Base-by-base conservation (phyloP, 2,888 invertebrate species). In the Dichetophora obliterata region DNA sequence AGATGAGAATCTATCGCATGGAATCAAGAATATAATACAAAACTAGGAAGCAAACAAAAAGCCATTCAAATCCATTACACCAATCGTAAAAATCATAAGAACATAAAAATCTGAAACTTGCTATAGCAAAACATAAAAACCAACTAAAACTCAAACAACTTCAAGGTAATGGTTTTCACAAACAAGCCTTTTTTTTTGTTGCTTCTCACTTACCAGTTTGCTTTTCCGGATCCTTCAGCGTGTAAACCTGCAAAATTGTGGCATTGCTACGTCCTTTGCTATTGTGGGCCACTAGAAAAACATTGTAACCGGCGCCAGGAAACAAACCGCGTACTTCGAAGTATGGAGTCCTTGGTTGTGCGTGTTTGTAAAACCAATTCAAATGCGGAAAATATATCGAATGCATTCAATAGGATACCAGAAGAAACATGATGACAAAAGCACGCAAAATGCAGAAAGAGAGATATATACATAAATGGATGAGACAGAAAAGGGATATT, bases 161-260 rank as follows among this genome's bases (percentile, higher is more conserved):
- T 43, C 11, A 11, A 43, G 43, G 43, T 43, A 43, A 43, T 43
- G 43, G 43, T 43, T 43, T 43, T 43, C 11, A 43, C 43, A 43
- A 43, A 43, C 14, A 43, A 43, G 14, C 11, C 43, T 3, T 43
- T 43, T 37, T 37, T 43, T 43, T 43, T 43, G 43, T 43, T 11
- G 43, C 11, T 43, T 43, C 43, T 43, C 43, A 43, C 84, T 86
- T 84, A 93, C 93, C 93, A 87, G 93, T 93, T 85, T 93, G 92
- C 87, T 93, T 93, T 86, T 94, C 94, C 27, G 94, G 93, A 78
- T 93, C 92, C 88, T 93, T 94, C 66, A 94, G 89, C 1, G 94
- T 95, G 83, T 92, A 93, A n/a, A 93, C 93, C 83, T 92, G 92
- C 73, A 95, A 88, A 63, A 91, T 91, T 69, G 92, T 91, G 63